phyloP scores from a whole-genome alignment of 2,113 vertebrate species.

The Ceyx melanurus region DNA sequence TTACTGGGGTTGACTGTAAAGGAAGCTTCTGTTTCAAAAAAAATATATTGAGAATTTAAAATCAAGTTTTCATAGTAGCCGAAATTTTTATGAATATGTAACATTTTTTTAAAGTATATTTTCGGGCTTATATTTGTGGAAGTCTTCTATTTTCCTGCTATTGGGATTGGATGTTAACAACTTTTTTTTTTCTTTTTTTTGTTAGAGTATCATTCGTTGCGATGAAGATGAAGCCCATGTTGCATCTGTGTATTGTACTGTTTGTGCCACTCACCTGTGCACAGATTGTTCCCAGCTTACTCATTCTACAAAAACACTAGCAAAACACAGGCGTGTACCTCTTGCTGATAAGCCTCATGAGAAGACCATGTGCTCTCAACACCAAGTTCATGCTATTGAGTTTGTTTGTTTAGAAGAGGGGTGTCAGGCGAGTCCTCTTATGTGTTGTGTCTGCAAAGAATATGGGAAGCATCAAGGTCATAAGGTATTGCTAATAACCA shows the following conservation, averaged over 20 bases:
- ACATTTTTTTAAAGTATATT: neutral
- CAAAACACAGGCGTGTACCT: constrained; percentile 93
- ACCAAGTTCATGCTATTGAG: constrained; percentile 97
- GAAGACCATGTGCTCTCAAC: constrained; percentile 95
- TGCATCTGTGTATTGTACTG: constrained; percentile 95
- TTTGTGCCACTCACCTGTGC: constrained; percentile 96
- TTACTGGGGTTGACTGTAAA: neutral
- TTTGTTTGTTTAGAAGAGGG: constrained; percentile 96
- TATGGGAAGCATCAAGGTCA: constrained; percentile 99
- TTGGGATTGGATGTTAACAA: neutral
- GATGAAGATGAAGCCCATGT: constrained; percentile 96
- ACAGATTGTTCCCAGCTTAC: constrained; percentile 94
- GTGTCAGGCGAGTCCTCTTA: constrained; percentile 91
- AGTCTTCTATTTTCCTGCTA: neutral
- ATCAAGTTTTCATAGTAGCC: neutral
- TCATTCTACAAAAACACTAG: constrained; percentile 96
- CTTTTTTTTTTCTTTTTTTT: neutral
- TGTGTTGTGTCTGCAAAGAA: constrained; percentile 99
- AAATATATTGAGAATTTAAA: neutral
- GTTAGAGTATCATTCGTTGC: constrained; percentile 90
- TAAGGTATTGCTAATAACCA: constrained; percentile 79
- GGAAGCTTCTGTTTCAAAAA: neutral
- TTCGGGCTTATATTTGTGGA: neutral
- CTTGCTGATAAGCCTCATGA: constrained; percentile 97
- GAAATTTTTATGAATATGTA: neutral